Evolutionary conservation across 2,888 invertebrate species (phyloP), one percentile per base, ranked within the genome.

Genomic region (Automeris io): DNA sequence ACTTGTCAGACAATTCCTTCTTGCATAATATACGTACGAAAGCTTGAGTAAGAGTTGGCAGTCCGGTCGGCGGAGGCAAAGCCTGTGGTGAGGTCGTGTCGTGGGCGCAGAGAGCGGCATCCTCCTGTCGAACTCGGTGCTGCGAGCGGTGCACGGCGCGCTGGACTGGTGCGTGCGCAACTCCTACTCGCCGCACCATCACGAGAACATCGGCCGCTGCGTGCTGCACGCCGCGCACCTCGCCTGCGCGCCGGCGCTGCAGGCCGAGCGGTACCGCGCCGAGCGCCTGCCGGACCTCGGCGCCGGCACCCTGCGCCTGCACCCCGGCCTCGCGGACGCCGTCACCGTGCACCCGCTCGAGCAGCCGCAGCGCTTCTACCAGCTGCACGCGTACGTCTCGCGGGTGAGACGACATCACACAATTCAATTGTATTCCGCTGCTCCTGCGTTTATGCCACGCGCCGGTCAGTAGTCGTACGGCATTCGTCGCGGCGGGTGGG

Each of bases 81-180:
- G 8, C 19, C 11, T 35, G 5, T 12, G 16, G 2, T 18, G 11
- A 5, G 7, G 7, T 18, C 25, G 6, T 24, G 5, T n/a, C 12
- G 12, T 33, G 8, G 21, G 6, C 22, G 47, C 89, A 89, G 95
- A 95, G 78, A 92, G 92, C 31, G 98, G 98, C 36, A 91, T 98
- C 54, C 75, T 98, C 31, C 70, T 98, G 39, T 97, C 97, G 42
- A 95, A 95, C 79, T 94, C 94, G 0, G 91, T 97, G 24, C 87
- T 98, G 57, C 90, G 91, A 43, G 91, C 92, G 46, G 90, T 97
- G 55, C 91, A 93, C 57, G 87, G 86, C 29, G 91, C 93, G 69
- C 81, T 97, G 56, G 95, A 96, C 68, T 96, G 96, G 94, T 97
- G 97, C 73, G 93, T 95, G 12, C 92, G 92, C 49, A 95, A 95